Evolutionary conservation across 2,797 vertebrate species (phyloP).

Genomic region (Enteromius thamalakanensis): DNA sequence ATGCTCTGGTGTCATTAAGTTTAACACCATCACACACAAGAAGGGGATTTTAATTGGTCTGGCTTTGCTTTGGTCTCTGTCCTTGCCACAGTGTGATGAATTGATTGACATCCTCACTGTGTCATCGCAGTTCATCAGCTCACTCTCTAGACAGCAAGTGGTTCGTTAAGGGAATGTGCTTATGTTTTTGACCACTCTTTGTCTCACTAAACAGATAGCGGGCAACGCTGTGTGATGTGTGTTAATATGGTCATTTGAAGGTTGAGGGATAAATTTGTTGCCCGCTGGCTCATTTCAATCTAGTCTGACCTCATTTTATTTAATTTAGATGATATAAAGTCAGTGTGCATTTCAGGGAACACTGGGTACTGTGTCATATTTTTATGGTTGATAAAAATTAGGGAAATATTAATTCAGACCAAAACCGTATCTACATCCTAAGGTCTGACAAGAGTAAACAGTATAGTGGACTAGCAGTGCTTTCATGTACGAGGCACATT

Average conservation of each 20-base stretch:
- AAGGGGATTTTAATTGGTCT: slow-evolving; percentile 11
- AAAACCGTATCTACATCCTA: background rate
- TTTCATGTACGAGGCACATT: slow-evolving; percentile 2
- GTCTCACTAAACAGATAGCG: background rate
- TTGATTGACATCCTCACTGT: slow-evolving; percentile 47
- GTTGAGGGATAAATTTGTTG: slow-evolving; percentile 24
- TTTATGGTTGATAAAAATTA: background rate
- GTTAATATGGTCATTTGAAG: slow-evolving; percentile 35
- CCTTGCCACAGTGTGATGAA: slow-evolving; percentile 31
- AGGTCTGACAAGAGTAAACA: background rate
- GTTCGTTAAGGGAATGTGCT: background rate
- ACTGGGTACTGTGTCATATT: background rate
- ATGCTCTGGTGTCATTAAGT: background rate
- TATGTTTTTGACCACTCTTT: slow-evolving; percentile 17
- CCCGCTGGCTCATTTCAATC: background rate
- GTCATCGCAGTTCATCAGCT: slow-evolving; percentile 41
- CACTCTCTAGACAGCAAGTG: slow-evolving; percentile 22
- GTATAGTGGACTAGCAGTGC: background rate
- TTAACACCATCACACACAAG: background rate
- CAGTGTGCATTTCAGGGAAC: background rate
- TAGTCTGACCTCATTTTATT: slow-evolving; percentile 8
- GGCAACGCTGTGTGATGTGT: background rate
- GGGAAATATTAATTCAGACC: background rate
- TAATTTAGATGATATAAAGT: background rate
- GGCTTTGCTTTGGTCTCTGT: slow-evolving; percentile 7